Conservation (phyloP, 1,140 invertebrate species). For the Pantala flavescens region DNA sequence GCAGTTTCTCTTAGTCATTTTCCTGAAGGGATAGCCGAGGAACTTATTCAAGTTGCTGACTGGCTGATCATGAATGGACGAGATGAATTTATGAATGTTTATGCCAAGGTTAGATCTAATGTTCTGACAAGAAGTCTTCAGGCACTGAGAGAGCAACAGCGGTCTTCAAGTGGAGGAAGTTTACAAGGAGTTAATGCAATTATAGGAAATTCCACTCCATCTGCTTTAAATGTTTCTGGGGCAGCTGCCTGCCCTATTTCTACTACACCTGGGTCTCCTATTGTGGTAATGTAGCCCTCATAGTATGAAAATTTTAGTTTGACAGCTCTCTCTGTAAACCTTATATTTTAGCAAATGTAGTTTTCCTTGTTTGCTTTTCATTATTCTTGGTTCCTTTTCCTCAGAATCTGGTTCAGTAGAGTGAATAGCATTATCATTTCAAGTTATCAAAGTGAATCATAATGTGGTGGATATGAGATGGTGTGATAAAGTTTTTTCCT, state of each 20-base stretch:
- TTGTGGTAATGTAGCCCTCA: constrained; percentile 25
- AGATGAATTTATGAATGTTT: constrained; percentile 69
- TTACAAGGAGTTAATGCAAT: constrained; percentile 32
- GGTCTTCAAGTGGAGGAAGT: constrained; percentile 58
- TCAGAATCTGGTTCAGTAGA: too few species aligned
- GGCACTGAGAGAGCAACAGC: constrained; percentile 69
- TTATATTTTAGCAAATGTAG: constrained; percentile 11
- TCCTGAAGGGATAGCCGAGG: constrained; percentile 51
- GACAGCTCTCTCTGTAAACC: background rate
- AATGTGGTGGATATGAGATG: too few species aligned
- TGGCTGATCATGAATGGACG: constrained; percentile 75
- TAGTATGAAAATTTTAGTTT: constrained; percentile 7
- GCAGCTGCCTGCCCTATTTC: constrained; percentile 19
- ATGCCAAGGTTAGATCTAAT: constrained; percentile 62
- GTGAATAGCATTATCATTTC: too few species aligned
- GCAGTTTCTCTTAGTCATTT: constrained; percentile 44
- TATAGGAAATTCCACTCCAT: constrained; percentile 10
- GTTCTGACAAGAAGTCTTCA: constrained; percentile 66
- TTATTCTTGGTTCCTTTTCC: too few species aligned
- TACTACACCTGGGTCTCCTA: constrained; percentile 26
- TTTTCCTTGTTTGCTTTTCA: too few species aligned
- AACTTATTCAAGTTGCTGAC: constrained; percentile 65
- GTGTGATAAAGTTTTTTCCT: too few species aligned
- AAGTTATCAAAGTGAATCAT: too few species aligned
- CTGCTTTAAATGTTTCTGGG: constrained; percentile 14